Evolutionary conservation across 1,140 invertebrate species (phyloP).

Genomic region (Rhynchophorus ferrugineus): DNA sequence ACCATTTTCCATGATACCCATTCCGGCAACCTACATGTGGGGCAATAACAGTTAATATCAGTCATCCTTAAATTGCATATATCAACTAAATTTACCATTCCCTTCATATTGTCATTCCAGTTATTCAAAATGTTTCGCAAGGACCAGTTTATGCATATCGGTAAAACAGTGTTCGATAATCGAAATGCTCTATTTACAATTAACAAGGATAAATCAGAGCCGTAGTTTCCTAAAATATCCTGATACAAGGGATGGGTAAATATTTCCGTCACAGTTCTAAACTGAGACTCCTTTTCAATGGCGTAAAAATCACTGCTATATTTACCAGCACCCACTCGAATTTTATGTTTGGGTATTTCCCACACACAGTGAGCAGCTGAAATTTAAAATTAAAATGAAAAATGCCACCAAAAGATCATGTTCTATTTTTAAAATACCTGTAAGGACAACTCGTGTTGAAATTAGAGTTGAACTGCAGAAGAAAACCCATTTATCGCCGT

Average conservation of each 20-base stretch:
- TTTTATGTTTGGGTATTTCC: constrained; percentile 33
- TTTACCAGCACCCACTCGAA: constrained; percentile 39
- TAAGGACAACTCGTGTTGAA: constrained; percentile 38
- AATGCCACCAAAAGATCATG: neutral
- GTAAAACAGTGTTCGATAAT: constrained; percentile 33
- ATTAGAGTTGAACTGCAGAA: constrained; percentile 44
- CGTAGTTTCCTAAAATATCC: constrained; percentile 43
- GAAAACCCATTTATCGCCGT: constrained; percentile 39
- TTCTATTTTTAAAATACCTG: constrained; percentile 26
- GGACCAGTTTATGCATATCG: constrained; percentile 41
- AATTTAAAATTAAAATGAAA: neutral
- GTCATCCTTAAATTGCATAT: too few species aligned
- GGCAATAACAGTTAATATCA: too few species aligned
- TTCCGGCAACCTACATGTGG: constrained; percentile 36
- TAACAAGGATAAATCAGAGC: constrained; percentile 43
- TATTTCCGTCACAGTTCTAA: constrained; percentile 34
- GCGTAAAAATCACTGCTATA: constrained; percentile 37
- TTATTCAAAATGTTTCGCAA: constrained; percentile 26
- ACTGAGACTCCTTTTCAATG: constrained; percentile 33
- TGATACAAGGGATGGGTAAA: constrained; percentile 39
- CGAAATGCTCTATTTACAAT: constrained; percentile 33
- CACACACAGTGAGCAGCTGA: constrained; percentile 44
- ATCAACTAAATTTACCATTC: constrained; percentile 38
- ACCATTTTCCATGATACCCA: constrained; percentile 44
- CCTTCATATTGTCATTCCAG: constrained; percentile 30